phyloP scores from a whole-genome alignment of 2,113 vertebrate species.

The Nesoenas mayeri region DNA sequence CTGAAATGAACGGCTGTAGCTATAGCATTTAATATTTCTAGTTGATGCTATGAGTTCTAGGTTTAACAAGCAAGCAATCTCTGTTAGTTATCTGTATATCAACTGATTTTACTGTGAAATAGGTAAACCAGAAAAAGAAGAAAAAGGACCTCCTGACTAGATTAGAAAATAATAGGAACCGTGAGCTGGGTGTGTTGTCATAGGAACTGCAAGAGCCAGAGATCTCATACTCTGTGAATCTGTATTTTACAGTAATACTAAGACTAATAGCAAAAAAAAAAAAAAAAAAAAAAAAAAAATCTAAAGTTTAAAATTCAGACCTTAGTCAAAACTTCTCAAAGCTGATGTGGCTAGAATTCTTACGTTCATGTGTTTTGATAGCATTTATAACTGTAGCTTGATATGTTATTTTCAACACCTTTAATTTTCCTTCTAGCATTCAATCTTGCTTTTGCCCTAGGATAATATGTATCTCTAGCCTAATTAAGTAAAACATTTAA shows the following conservation, averaged over 20 bases:
- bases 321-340: not conserved
- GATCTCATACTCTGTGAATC: not conserved
- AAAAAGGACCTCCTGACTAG: not conserved
- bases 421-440: not conserved
- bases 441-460: not conserved
- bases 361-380: not conserved
- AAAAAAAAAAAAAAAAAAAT: not conserved
- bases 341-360: not conserved
- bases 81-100: not conserved
- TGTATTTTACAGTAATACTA: not conserved
- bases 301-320: not conserved
- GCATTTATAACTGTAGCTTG: not conserved
- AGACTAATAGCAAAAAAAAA: not conserved
- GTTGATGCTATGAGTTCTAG: not conserved
- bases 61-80: not conserved
- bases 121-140: not conserved
- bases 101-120: not conserved
- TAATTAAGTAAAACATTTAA: not conserved
- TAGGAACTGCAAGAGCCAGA: conserved; percentile 18
- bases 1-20: not conserved
- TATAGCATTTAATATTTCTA: not conserved
- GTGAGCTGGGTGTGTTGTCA: conserved; percentile 27
- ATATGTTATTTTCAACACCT: not conserved
- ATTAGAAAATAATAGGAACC: conserved; percentile 7
- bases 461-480: not conserved